A percentile compares a stretch with the other conserved stretches of the same genome.
These are phyloP conservation scores for Eristalinus sepulchralis DNA, from an alignment of 2,888 invertebrate species.

Conservation along the genomic window DNA sequence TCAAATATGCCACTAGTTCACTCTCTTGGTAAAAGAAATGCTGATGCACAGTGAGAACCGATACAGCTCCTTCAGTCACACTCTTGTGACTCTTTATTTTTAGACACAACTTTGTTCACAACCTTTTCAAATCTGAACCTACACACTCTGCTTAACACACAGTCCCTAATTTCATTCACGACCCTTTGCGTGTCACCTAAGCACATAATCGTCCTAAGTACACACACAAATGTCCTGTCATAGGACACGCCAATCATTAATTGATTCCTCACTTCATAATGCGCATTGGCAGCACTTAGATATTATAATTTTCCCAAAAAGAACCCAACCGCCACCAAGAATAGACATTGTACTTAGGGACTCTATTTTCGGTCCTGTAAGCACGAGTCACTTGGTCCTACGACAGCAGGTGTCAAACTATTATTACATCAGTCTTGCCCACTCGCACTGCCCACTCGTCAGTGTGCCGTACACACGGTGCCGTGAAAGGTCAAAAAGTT, in stretches of 20 bases:
- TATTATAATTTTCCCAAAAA: neutral
- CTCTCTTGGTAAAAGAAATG: too few species aligned
- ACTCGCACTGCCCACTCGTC: neutral
- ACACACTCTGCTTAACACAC: too few species aligned
- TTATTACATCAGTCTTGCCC: neutral
- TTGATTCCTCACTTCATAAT: neutral
- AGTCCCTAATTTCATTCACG: neutral
- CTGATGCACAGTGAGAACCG: too few species aligned
- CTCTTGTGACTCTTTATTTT: too few species aligned
- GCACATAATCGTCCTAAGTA: neutral
- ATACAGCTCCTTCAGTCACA: too few species aligned
- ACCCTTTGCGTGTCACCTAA: neutral
- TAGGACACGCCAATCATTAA: neutral
- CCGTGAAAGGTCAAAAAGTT: conserved; percentile 8
- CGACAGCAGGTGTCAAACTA: neutral
- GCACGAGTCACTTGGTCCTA: neutral
- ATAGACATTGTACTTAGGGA: neutral
- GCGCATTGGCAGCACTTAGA: neutral
- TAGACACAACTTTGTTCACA: too few species aligned
- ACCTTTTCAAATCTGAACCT: too few species aligned
- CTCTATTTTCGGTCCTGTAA: neutral
- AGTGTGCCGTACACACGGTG: neutral
- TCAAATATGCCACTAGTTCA: too few species aligned
- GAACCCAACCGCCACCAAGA: neutral
- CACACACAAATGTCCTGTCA: neutral